These are phyloP conservation scores for Trinectes maculatus DNA, from an alignment of 2,113 vertebrate genomes.

Conservation along the genomic window DNA sequence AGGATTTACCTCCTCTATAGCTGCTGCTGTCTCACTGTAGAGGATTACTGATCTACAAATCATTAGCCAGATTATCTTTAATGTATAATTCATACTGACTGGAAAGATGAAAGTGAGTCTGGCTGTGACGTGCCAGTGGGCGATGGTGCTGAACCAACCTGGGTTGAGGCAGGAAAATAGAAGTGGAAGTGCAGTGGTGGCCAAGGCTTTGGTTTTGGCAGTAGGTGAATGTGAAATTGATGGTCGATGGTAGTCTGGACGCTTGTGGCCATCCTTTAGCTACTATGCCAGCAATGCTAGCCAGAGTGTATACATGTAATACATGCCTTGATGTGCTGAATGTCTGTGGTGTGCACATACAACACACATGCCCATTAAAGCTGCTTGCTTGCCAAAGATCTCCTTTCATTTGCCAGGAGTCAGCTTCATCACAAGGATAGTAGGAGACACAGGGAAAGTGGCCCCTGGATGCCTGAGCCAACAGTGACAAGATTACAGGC, in stretches of 20 bases:
- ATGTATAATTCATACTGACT: slow-evolving; percentile 39
- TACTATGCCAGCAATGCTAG: not conserved
- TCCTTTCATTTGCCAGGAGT: slow-evolving; percentile 20
- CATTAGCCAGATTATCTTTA: slow-evolving; percentile 54
- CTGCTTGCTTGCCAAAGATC: not conserved
- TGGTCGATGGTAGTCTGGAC: slow-evolving; percentile 2
- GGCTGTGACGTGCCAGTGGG: slow-evolving; percentile 15
- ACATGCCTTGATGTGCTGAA: slow-evolving; percentile 1
- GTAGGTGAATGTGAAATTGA: slow-evolving; percentile 28
- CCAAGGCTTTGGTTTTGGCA: slow-evolving; percentile 27
- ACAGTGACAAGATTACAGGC: slow-evolving; percentile 38
- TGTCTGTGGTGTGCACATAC: slow-evolving; percentile 19
- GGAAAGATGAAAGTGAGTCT: slow-evolving; percentile 37
- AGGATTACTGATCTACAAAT: slow-evolving; percentile 48
- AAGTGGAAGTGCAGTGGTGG: slow-evolving; percentile 28
- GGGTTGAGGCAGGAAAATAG: slow-evolving; percentile 16
- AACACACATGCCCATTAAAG: slow-evolving; percentile 2
- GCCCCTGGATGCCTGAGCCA: slow-evolving; percentile 2
- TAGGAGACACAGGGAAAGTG: slow-evolving; percentile 10
- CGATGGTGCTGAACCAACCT: slow-evolving; percentile 1
- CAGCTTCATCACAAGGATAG: slow-evolving; percentile 22
- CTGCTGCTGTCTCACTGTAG: slow-evolving; percentile 51
- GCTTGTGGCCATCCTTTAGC: slow-evolving; percentile 7
- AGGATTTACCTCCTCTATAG: slow-evolving; percentile 67
- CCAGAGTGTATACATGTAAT: slow-evolving; percentile 3